phyloP scores from a whole-genome alignment of 2,797 vertebrate genomes.

The Tadarida brasiliensis region DNA sequence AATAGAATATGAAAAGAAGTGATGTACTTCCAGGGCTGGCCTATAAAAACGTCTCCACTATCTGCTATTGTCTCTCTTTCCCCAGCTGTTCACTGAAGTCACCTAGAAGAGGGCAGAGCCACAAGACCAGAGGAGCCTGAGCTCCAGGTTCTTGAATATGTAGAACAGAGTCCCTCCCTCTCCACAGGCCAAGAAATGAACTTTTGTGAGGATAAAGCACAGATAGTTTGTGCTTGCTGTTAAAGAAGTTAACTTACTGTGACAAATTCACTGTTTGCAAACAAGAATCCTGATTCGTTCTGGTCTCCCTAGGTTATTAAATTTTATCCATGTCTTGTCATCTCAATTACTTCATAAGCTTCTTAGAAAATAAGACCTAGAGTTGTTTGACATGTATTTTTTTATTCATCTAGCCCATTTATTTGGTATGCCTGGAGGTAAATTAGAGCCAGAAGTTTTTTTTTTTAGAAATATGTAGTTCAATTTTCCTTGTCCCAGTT shows the following conservation, averaged over 20 bases:
- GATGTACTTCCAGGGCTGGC: background rate
- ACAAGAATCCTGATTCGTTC: conserved; percentile 25
- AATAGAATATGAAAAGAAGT: background rate
- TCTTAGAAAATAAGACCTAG: conserved; percentile 38
- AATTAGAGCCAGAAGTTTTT: background rate
- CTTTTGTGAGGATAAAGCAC: background rate
- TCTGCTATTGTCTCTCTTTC: background rate
- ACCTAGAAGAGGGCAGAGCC: background rate
- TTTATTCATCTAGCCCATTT: background rate
- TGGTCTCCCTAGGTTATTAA: background rate
- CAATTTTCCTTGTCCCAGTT: background rate
- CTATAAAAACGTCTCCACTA: background rate
- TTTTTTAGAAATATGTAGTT: background rate
- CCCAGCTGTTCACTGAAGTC: background rate
- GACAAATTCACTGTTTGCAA: background rate
- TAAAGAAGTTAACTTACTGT: background rate
- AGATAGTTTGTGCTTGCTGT: background rate
- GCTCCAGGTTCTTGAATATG: background rate
- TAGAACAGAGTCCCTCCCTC: background rate
- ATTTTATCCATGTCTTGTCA: background rate
- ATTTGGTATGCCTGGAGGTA: background rate
- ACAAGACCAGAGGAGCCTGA: background rate
- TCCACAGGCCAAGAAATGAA: background rate
- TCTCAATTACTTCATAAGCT: background rate
- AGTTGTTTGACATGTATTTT: conserved; percentile 18